phyloP scores from a whole-genome alignment of 37 sponge, comb jelly and placozoan species.

The Beroe ovata region DNA sequence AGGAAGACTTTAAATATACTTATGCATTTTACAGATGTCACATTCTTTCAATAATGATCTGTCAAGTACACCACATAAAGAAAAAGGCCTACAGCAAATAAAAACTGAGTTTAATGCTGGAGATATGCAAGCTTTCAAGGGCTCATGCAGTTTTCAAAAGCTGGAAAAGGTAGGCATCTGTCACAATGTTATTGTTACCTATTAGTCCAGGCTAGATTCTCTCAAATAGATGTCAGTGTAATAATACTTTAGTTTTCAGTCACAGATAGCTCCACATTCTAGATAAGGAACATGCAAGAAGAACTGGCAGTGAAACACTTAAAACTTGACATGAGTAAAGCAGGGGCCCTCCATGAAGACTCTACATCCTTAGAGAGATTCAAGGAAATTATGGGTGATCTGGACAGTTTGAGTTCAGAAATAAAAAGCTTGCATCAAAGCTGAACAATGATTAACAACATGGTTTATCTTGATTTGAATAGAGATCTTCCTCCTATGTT shows the following conservation, averaged over 20 bases:
- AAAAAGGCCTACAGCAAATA: constrained; percentile 27
- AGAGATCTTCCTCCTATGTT: no score
- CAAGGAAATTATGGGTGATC: neutral
- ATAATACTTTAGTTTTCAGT: no score
- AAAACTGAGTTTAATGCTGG: constrained; percentile 51
- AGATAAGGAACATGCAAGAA: constrained; percentile 44
- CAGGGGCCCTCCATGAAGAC: constrained; percentile 45
- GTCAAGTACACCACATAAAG: constrained; percentile 54
- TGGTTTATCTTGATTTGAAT: no score
- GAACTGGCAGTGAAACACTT: constrained; percentile 46
- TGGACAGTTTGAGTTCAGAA: constrained; percentile 56
- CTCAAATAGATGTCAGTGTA: no score
- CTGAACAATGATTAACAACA: neutral
- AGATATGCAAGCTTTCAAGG: constrained; percentile 55
- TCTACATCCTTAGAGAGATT: constrained; percentile 25
- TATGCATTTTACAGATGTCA: constrained; percentile 40
- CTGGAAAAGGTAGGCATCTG: constrained; percentile 63
- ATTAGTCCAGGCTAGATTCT: no score
- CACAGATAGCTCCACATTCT: neutral
- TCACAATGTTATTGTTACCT: no score
- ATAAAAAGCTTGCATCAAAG: constrained; percentile 43
- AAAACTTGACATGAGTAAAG: constrained; percentile 19
- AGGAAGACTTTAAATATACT: no score
- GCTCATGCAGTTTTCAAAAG: constrained; percentile 47
- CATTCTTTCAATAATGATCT: constrained; percentile 47